These are phyloP conservation scores for Dendroctonus valens DNA, from an alignment of 1,140 invertebrate species.

Conservation along the genomic window DNA sequence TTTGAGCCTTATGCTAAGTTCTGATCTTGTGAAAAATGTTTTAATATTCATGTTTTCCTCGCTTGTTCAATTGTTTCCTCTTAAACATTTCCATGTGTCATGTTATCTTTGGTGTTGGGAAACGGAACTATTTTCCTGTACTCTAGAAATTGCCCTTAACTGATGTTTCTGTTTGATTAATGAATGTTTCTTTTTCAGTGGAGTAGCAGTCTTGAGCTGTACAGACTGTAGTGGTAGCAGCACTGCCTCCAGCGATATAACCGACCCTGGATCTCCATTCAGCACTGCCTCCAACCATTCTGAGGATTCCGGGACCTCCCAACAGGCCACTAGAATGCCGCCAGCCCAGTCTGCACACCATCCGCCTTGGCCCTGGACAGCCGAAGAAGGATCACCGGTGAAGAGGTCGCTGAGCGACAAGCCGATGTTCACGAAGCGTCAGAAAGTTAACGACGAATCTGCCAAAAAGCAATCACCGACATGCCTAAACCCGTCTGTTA, in stretches of 20 bases:
- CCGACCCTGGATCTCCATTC: slow-evolving; percentile 78
- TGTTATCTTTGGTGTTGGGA: too few species aligned
- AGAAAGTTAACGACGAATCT: slow-evolving; percentile 33
- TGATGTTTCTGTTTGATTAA: too few species aligned
- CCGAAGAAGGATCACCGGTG: slow-evolving; percentile 43
- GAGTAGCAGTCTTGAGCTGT: slow-evolving; percentile 67
- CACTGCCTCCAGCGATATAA: slow-evolving; percentile 70
- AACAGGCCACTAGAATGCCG: slow-evolving; percentile 49
- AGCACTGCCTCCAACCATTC: slow-evolving; percentile 59
- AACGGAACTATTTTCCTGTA: too few species aligned
- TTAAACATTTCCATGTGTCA: too few species aligned
- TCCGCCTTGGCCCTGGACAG: slow-evolving; percentile 47
- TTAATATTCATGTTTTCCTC: too few species aligned
- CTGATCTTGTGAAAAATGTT: too few species aligned
- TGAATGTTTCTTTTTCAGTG: slow-evolving; percentile 57
- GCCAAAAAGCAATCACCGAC: slow-evolving; percentile 32
- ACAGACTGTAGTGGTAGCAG: slow-evolving; percentile 61
- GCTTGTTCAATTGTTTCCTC: too few species aligned
- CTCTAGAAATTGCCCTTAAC: too few species aligned
- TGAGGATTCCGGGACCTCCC: slow-evolving; percentile 44
- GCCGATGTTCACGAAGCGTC: slow-evolving; percentile 38
- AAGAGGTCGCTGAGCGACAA: slow-evolving; percentile 42
- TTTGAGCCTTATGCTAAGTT: too few species aligned
- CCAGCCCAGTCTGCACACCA: slow-evolving; percentile 54
- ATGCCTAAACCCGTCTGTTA: slow-evolving; percentile 32